phyloP scores from a whole-genome alignment of 2,888 invertebrate genomes.

The Myathropa florea region DNA sequence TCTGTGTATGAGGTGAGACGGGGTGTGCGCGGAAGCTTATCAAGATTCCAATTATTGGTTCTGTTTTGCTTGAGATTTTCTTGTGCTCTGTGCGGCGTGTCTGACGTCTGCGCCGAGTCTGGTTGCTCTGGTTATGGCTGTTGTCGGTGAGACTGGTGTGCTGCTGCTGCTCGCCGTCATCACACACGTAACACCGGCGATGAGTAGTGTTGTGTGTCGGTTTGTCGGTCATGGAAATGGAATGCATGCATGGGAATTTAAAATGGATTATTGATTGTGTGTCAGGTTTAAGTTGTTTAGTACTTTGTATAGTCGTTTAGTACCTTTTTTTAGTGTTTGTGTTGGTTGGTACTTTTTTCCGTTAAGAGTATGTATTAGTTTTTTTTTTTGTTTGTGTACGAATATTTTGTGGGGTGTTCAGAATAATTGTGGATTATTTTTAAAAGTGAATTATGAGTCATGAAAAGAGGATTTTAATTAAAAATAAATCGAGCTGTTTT shows the following conservation, averaged over 20 bases:
- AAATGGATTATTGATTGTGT: slow-evolving; percentile 70
- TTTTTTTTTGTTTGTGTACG: neutral
- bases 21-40: slow-evolving; percentile 49
- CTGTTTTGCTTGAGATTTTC: slow-evolving; percentile 68
- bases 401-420: neutral
- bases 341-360: neutral
- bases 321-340: slow-evolving; percentile 9
- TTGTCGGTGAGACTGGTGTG: slow-evolving; percentile 33
- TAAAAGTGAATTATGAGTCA: neutral
- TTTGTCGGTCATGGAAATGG: slow-evolving; percentile 71
- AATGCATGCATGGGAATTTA: slow-evolving; percentile 70
- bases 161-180: slow-evolving; percentile 51
- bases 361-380: neutral
- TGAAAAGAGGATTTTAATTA: neutral
- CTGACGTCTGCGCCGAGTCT: slow-evolving; percentile 71
- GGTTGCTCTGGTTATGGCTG: slow-evolving; percentile 60
- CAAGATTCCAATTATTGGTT: slow-evolving; percentile 70
- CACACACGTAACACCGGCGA: slow-evolving; percentile 65
- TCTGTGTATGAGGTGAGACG: neutral
- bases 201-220: slow-evolving; percentile 63
- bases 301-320: slow-evolving; percentile 28
- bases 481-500: neutral
- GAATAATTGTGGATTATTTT: neutral
- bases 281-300: slow-evolving; percentile 63
- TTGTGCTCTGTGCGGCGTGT: slow-evolving; percentile 37